Percentiles rank a stretch among this genome's conserved stretches.
Conservation (phyloP, 1,140 invertebrate genomes). For the Brachionus rotundiformis region DNA sequence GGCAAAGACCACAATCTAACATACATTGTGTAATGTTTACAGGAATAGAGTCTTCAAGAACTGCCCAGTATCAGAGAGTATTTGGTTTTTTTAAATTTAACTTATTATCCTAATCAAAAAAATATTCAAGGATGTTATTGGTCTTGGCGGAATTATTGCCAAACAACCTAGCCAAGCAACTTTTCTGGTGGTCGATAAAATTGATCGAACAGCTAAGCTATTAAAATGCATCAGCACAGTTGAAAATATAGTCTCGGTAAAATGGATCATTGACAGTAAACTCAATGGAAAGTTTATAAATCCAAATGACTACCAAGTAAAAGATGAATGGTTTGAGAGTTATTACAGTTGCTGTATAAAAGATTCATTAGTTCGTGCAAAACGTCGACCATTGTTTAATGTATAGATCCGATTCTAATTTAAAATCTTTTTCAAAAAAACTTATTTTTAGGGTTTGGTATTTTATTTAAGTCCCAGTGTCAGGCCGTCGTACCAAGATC, state of each 20-base stretch:
- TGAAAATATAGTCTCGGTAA: conserved; percentile 30
- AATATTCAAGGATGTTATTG: conserved; percentile 33
- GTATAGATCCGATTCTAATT: neutral
- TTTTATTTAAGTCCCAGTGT: conserved; percentile 51
- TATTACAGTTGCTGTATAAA: conserved; percentile 32
- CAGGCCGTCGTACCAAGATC: conserved; percentile 31
- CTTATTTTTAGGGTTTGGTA: neutral
- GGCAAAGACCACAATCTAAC: conserved; percentile 6
- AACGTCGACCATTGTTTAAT: neutral
- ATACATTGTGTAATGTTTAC: conserved; percentile 39
- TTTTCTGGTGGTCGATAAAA: conserved; percentile 31
- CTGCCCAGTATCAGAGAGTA: conserved; percentile 29
- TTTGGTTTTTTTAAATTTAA: neutral
- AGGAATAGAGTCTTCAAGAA: conserved; percentile 26
- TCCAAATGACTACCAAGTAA: conserved; percentile 19
- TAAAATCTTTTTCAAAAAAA: neutral
- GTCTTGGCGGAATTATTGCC: conserved; percentile 23
- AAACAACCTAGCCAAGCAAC: conserved; percentile 41
- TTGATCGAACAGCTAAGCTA: conserved; percentile 46
- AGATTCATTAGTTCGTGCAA: conserved; percentile 22
- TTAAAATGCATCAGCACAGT: conserved; percentile 40
- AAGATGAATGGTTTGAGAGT: conserved; percentile 46
- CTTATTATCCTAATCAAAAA: no score
- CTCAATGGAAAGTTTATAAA: conserved; percentile 36
- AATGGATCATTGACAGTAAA: conserved; percentile 45